A percentile compares a stretch with the other conserved stretches of the same genome.
phyloP scores from a whole-genome alignment of 37 sponge, comb jelly and placozoan genomes.

The Crambe crambe region DNA sequence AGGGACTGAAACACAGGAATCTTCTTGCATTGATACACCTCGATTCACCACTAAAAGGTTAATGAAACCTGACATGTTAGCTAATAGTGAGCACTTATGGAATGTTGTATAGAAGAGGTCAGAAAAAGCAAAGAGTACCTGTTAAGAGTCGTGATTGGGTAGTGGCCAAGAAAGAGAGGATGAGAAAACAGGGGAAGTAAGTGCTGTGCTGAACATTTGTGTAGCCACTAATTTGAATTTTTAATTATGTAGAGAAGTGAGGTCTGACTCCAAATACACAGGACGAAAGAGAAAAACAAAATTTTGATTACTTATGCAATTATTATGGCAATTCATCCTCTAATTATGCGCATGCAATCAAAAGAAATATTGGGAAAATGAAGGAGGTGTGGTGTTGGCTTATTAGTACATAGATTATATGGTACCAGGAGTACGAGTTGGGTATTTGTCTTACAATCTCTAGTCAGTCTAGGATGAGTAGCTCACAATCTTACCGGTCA shows the following conservation, averaged over 20 bases:
- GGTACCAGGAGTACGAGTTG: too few species aligned
- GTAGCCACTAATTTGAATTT: background rate
- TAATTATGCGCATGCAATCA: too few species aligned
- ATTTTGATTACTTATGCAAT: conserved; percentile 52
- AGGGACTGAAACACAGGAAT: conserved; percentile 51
- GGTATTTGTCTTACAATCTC: too few species aligned
- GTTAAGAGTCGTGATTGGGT: conserved; percentile 96
- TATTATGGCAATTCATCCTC: too few species aligned
- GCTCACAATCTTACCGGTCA: too few species aligned
- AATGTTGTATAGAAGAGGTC: conserved; percentile 32
- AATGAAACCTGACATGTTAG: background rate
- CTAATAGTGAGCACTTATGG: background rate
- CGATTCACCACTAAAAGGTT: background rate
- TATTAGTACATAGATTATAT: too few species aligned
- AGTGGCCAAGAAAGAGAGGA: conserved; percentile 88
- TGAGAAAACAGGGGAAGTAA: conserved; percentile 77
- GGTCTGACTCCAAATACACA: conserved; percentile 92
- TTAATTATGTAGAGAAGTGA: conserved; percentile 56
- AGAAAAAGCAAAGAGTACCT: conserved; percentile 51
- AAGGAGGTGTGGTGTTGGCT: too few species aligned
- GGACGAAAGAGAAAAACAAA: conserved; percentile 89
- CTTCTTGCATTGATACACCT: conserved; percentile 55
- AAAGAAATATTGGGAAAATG: too few species aligned
- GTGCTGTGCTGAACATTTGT: background rate
- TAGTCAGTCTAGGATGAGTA: too few species aligned